Base-by-base conservation (phyloP, 2,888 invertebrate species). In the Alloscopus bannaensis region DNA sequence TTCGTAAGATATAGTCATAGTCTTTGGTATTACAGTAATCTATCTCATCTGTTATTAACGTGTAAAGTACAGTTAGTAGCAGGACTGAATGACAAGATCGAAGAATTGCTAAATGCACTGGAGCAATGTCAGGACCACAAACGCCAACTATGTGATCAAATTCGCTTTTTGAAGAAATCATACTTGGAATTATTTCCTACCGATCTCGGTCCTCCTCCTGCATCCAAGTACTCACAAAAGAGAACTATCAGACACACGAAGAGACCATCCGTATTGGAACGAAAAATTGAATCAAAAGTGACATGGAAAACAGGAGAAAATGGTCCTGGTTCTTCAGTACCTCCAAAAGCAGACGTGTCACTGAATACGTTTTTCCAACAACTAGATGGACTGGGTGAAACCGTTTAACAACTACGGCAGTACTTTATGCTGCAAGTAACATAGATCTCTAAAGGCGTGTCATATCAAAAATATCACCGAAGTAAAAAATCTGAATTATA, bases 171-270 rank as follows among this genome's bases (percentile, higher is more conserved):
- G 11, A 77, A 83, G 45, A 73, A 84, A 31, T 80, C 83, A 0
- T 85, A 85, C 62, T 65, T 80, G 57, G 73, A 83, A 45, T 50
- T 85, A 29, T 85, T 85, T 75, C 80, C 82, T 13, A 3, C 20
- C 2, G 72, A 71, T 16, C 1, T 76, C 3, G 59, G 73, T 20
- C 22, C 45, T n/a, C 8, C 42, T 22, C 31, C 62, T 3, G 31
- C 3, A 50, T 40, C 29, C 29, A 59, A 60, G 29, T 20, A 60
- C 18, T 3, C 22, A 24, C 0, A 16, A 31, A 50, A 59, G 47
- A n/a, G 8, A 36, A 31, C 11, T 31, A 29, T 11, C 29, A 59
- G 8, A n/a, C n/a, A n/a, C 8, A 18, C 2, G 31, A 29, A 42
- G 40, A 57, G 18, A 22, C 6, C 29, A 24, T 24, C 6, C 4